Conservation (phyloP, 2,113 vertebrate genomes). For the Pluvialis apricaria region DNA sequence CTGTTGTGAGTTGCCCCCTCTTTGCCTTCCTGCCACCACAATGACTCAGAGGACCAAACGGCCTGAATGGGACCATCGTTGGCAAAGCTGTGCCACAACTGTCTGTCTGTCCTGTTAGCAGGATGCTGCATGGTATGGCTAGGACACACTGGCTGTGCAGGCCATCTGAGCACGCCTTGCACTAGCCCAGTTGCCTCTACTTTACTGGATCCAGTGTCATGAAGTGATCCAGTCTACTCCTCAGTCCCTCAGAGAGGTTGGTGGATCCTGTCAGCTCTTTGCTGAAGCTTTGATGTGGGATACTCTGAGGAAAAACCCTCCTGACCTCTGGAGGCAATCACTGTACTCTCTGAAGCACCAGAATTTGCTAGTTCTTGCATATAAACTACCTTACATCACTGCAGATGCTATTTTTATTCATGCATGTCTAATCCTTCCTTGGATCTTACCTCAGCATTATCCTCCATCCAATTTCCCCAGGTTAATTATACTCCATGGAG, state of each 20-base stretch:
- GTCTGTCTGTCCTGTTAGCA: neutral
- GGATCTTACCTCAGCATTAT: conserved; percentile 51
- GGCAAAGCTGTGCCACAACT: neutral
- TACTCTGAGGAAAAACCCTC: neutral
- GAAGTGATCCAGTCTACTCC: neutral
- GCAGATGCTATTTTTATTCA: conserved; percentile 54
- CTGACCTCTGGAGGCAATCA: conserved; percentile 3
- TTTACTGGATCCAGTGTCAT: neutral
- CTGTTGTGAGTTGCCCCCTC: neutral
- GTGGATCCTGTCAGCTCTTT: neutral
- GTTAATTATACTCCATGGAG: neutral
- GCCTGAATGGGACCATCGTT: neutral
- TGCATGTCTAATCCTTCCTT: conserved; percentile 48
- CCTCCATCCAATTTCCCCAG: neutral
- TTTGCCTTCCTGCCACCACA: neutral
- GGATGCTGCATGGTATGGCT: neutral
- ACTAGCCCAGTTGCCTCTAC: neutral
- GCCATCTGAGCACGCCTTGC: neutral
- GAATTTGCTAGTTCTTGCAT: conserved; percentile 38
- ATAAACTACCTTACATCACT: conserved; percentile 32
- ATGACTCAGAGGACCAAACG: neutral
- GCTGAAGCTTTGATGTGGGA: neutral
- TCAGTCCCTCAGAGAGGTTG: neutral
- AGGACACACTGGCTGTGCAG: too few relatives aligned
- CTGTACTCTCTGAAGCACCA: neutral